Percentiles rank a stretch among this genome's conserved stretches.
Evolutionary conservation across 2,113 vertebrate species (phyloP).

Genomic region (Polypterus senegalus): DNA sequence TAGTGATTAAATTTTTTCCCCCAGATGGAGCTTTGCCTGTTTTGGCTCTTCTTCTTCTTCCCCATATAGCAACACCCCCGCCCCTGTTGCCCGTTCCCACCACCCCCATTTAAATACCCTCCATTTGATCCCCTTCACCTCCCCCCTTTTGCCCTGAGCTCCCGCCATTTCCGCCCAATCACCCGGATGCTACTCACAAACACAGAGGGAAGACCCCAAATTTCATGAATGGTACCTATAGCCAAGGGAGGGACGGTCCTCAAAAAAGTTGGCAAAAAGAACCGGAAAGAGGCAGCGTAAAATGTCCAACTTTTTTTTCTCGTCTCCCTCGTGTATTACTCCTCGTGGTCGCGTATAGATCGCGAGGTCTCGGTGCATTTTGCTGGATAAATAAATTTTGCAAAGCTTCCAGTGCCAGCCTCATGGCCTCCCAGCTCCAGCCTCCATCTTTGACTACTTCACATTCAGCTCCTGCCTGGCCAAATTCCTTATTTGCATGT

Average conservation of each 20-base stretch:
- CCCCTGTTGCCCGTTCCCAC: background rate
- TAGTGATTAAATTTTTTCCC: too few species aligned
- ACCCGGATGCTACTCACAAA: conserved; percentile 47
- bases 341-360: conserved; percentile 20
- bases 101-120: conserved; percentile 10
- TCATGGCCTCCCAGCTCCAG: conserved; percentile 68
- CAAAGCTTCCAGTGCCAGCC: conserved; percentile 51
- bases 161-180: conserved; percentile 46
- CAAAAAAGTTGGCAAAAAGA: conserved; percentile 39
- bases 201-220: conserved; percentile 31
- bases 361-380: conserved; percentile 14
- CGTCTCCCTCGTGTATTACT: conserved; percentile 15
- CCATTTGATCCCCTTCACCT: conserved; percentile 14
- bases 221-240: conserved; percentile 49
- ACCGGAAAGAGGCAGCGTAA: conserved; percentile 29
- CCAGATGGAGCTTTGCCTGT: conserved; percentile 6
- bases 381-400: conserved; percentile 23
- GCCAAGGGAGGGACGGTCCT: conserved; percentile 45
- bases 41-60: conserved; percentile 11
- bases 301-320: conserved; percentile 17
- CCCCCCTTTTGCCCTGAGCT: conserved; percentile 41
- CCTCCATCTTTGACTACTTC: conserved; percentile 95
- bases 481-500: conserved; percentile 74
- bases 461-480: conserved; percentile 84
- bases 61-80: background rate